Percentiles rank a stretch among this genome's conserved stretches.
phyloP scores from a whole-genome alignment of 2,113 vertebrate species.

The Eolophus roseicapilla region DNA sequence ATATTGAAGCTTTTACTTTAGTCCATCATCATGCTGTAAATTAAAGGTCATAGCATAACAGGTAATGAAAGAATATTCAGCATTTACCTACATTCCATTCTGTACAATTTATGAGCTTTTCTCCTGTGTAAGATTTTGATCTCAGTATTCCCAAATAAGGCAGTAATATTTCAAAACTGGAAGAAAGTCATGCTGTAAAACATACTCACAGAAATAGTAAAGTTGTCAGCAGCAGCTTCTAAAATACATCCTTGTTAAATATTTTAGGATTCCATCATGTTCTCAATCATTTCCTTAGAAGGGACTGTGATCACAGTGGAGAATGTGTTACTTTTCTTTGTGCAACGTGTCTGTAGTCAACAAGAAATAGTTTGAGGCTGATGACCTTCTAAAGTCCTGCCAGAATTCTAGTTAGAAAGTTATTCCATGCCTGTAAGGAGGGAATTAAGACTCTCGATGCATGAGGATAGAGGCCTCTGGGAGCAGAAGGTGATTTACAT shows the following conservation, averaged over 20 bases:
- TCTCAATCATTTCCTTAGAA: constrained; percentile 52
- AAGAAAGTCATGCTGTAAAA: constrained; percentile 58
- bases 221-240: constrained; percentile 56
- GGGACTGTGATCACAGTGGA: constrained; percentile 29
- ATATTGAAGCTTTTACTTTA: not conserved
- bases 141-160: constrained; percentile 51
- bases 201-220: constrained; percentile 51
- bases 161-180: constrained; percentile 39
- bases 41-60: not conserved
- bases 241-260: constrained; percentile 56
- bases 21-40: not conserved
- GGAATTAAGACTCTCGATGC: not conserved
- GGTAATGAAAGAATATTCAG: not conserved
- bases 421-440: not conserved
- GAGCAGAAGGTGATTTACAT: not conserved
- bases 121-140: constrained; percentile 23
- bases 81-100: not conserved
- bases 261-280: constrained; percentile 48
- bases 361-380: constrained; percentile 37
- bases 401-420: not conserved
- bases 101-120: not conserved
- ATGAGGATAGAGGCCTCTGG: not conserved
- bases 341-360: constrained; percentile 10
- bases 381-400: constrained; percentile 20
- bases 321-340: constrained; percentile 49